Evolutionary conservation across 2,888 invertebrate species (phyloP).

Genomic region (Corythucha ciliata): DNA sequence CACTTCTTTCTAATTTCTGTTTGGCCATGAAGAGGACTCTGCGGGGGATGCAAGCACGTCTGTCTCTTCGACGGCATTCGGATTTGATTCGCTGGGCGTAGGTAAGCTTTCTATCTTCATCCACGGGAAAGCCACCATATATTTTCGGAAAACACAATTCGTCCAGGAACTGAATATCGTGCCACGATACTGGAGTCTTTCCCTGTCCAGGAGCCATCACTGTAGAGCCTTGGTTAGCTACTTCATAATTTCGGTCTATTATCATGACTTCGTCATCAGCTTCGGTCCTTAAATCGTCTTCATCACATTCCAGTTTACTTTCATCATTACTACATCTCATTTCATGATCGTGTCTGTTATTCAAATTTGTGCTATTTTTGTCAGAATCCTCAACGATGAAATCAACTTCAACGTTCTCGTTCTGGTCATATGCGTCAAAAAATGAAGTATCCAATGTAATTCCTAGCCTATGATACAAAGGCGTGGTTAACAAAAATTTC

Average conservation of each 20-base stretch:
- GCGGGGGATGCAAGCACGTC: slow-evolving; percentile 12
- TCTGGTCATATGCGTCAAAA: too few species aligned
- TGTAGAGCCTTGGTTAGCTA: background rate
- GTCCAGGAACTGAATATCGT: background rate
- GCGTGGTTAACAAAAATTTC: background rate
- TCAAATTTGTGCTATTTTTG: too few species aligned
- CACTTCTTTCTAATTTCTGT: slow-evolving; percentile 4
- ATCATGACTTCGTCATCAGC: too few species aligned
- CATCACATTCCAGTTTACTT: too few species aligned
- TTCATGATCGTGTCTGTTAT: too few species aligned
- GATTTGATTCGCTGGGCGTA: slow-evolving; percentile 17
- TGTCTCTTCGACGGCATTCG: slow-evolving; percentile 14
- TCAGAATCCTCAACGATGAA: too few species aligned
- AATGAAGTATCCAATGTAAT: slow-evolving; percentile 2
- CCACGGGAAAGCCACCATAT: slow-evolving; percentile 8
- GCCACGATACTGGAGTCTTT: slow-evolving; percentile 15
- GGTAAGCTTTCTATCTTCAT: background rate
- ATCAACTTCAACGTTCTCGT: too few species aligned
- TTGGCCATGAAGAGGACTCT: slow-evolving; percentile 14
- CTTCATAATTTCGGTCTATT: background rate
- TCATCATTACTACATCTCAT: too few species aligned
- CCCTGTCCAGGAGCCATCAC: slow-evolving; percentile 23
- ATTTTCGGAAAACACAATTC: slow-evolving; percentile 19
- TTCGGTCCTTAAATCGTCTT: too few species aligned
- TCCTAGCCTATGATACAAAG: background rate